Evolutionary conservation across 2,113 vertebrate genomes (phyloP), one percentile per base, ranked within the genome.

Genomic region (Phoenicopterus ruber): DNA sequence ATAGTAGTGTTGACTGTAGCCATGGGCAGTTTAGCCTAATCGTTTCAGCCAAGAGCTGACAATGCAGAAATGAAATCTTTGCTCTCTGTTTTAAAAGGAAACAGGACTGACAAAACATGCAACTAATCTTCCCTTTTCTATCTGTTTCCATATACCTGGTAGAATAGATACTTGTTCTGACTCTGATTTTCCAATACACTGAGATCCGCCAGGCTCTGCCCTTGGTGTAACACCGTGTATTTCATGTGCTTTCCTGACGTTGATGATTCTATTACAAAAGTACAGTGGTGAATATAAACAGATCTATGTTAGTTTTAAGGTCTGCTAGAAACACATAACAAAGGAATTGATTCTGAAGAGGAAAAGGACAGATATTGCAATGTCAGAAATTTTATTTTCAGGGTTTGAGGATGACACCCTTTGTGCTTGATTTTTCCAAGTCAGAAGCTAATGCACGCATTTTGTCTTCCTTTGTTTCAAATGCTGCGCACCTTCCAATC

Each of bases 231-330:
- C 72, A 22, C 42, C 3, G 0, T 34, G 26, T 46, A 11, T 91
- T 93, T 76, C 18, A 17, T 79, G 47, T 82, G 69, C 77, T 91
- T 10, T 82, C 66, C 49, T 91, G 77, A 44, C 77, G 77, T 29
- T 87, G 89, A 83, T 88, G 69, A n/a, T 55, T 66, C 59, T 79
- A 7, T 62, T 89, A 34, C 21, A 82, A 15, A 88, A 96, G 17
- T 57, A 52, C 57, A 61, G 83, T 19, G 40, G 25, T 72, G 86
- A 91, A 87, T 93, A 94, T 85, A 93, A 97, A 95, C 66, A 82
- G 83, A 87, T 94, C 86, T 91, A 47, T 95, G 83, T 84, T 94
- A 76, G 94, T 96, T 90, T 96, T 91, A 77, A 92, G 24, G 83
- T 85, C 91, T 84, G 57, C 42, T 74, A 85, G 66, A 82, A 88